Conservation (phyloP, 2,113 vertebrate genomes). For the Lucifuga dentata region DNA sequence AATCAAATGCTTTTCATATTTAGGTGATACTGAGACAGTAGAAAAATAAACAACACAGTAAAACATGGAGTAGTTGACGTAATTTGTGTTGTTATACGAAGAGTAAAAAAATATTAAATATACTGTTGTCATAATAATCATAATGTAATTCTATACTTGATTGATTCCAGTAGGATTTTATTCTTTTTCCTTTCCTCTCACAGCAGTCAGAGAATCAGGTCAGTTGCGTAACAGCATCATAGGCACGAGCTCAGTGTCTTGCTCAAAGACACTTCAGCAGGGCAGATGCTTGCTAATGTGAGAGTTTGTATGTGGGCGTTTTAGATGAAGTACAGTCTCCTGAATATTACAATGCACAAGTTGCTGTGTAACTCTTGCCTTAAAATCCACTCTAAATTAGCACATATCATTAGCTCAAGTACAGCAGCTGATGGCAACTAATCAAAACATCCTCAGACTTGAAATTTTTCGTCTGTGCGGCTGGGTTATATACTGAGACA, state of each 20-base stretch:
- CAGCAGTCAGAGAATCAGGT: background rate
- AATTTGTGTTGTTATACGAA: too few relatives aligned
- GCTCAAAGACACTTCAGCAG: conserved; percentile 14
- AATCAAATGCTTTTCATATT: too few relatives aligned
- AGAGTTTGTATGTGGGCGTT: background rate
- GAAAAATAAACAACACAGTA: too few relatives aligned
- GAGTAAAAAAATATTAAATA: too few relatives aligned
- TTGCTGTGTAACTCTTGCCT: conserved; percentile 21
- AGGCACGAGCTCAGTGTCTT: background rate
- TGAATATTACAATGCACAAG: conserved; percentile 6
- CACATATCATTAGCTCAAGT: conserved; percentile 4
- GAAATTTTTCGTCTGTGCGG: background rate
- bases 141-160: background rate
- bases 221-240: background rate
- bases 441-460: conserved; percentile 6
- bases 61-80: too few relatives aligned
- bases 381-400: conserved; percentile 3
- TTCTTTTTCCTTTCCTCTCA: background rate
- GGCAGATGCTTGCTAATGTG: conserved; percentile 6
- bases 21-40: background rate
- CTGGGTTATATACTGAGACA: background rate
- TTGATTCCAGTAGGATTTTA: background rate
- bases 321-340: background rate
- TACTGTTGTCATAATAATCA: background rate
- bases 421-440: conserved; percentile 1